These are phyloP conservation scores for Chaetogeoica ovagalla DNA, from an alignment of 2,888 invertebrate genomes.

Conservation along the genomic window DNA sequence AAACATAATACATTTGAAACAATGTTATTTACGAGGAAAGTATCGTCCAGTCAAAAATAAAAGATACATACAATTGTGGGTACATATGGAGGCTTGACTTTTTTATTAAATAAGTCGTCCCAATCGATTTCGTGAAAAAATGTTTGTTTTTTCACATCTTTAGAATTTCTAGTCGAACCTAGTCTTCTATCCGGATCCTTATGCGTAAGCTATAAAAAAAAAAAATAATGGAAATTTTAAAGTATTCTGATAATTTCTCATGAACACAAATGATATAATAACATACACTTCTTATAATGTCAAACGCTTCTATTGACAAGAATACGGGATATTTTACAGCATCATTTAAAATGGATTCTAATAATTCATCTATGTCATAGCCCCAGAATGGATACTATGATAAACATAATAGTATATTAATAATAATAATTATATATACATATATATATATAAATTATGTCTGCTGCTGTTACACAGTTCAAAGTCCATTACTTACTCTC, in stretches of 20 bases:
- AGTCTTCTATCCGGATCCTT: slow-evolving; percentile 97
- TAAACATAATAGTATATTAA: slow-evolving; percentile 24
- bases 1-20: too few species aligned
- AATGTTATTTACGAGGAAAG: neutral
- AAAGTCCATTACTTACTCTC: too few species aligned
- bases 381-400: slow-evolving; percentile 94
- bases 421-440: too few species aligned
- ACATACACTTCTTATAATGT: slow-evolving; percentile 93
- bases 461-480: too few species aligned
- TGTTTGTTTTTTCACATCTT: slow-evolving; percentile 98
- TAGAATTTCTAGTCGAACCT: slow-evolving; percentile 98
- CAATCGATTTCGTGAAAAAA: slow-evolving; percentile 97
- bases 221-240: slow-evolving; percentile 7
- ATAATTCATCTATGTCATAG: slow-evolving; percentile 99
- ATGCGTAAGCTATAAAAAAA: slow-evolving; percentile 71
- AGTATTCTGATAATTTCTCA: neutral
- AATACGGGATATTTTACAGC: slow-evolving; percentile 99
- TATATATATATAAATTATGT: too few species aligned
- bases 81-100: slow-evolving; percentile 96
- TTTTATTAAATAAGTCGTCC: slow-evolving; percentile 92
- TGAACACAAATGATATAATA: slow-evolving; percentile 5
- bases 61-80: slow-evolving; percentile 86
- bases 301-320: slow-evolving; percentile 95
- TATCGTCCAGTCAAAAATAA: slow-evolving; percentile 1
- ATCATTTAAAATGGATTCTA: slow-evolving; percentile 98